These are phyloP conservation scores for Hipparchia sbordonii DNA, from an alignment of 2,888 invertebrate genomes.

Conservation along the genomic window DNA sequence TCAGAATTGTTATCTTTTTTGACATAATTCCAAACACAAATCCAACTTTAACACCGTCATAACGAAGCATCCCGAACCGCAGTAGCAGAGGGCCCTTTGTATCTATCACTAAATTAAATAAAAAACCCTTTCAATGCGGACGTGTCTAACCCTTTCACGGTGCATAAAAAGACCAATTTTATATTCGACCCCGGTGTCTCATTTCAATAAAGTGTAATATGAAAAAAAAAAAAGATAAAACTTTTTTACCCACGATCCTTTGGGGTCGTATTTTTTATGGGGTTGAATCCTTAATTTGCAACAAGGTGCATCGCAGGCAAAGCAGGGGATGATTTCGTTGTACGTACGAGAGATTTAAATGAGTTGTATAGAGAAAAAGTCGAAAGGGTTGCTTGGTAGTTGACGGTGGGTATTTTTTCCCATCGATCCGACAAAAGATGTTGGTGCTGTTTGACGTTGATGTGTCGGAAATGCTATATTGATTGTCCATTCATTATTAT, in stretches of 20 bases:
- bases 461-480: conserved; percentile 59
- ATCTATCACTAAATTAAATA: conserved; percentile 40
- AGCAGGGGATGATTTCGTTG: conserved; percentile 59
- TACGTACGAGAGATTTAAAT: conserved; percentile 68
- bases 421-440: conserved; percentile 67
- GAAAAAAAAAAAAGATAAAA: conserved; percentile 72
- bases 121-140: conserved; percentile 62
- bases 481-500: conserved; percentile 51
- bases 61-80: conserved; percentile 75
- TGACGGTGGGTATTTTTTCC: conserved; percentile 63
- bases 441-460: conserved; percentile 69
- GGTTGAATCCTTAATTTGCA: conserved; percentile 81
- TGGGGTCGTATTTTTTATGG: conserved; percentile 77
- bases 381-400: conserved; percentile 56
- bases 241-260: conserved; percentile 78
- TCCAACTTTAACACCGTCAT: conserved; percentile 73
- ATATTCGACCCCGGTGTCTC: conserved; percentile 80
- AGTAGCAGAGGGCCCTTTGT: conserved; percentile 67
- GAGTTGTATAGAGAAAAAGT: conserved; percentile 73
- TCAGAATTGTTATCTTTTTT: conserved; percentile 28
- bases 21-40: conserved; percentile 57
- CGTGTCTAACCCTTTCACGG: conserved; percentile 46
- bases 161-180: conserved; percentile 76
- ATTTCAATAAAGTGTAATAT: conserved; percentile 77
- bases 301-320: conserved; percentile 76